These are phyloP conservation scores for Sorex araneus DNA, from an alignment of 2,113 vertebrate species.

Conservation along the genomic window DNA sequence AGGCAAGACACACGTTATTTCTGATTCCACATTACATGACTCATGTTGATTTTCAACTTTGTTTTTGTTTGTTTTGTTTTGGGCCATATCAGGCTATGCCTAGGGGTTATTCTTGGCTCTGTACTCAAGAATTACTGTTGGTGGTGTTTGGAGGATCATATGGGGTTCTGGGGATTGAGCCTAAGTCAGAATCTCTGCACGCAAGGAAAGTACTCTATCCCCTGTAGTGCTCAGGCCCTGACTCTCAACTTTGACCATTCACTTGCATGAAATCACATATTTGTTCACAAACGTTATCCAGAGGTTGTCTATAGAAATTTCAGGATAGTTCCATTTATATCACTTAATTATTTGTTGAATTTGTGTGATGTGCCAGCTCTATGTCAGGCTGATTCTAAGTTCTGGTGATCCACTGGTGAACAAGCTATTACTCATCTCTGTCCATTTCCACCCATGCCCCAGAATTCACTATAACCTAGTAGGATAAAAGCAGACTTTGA, in stretches of 20 bases:
- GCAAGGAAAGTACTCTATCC: too few relatives aligned
- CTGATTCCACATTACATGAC: neutral
- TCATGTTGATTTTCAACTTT: neutral
- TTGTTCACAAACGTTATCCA: neutral
- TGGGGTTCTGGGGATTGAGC: too few relatives aligned
- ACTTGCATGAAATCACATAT: neutral
- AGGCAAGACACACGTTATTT: slow-evolving; percentile 34
- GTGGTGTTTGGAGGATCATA: too few relatives aligned
- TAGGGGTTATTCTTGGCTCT: too few relatives aligned
- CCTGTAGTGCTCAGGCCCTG: too few relatives aligned
- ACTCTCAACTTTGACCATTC: slow-evolving; percentile 26
- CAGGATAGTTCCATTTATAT: slow-evolving; percentile 28
- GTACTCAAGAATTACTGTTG: too few relatives aligned
- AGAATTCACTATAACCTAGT: neutral
- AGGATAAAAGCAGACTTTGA: neutral
- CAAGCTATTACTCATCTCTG: neutral
- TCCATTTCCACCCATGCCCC: neutral
- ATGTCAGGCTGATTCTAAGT: slow-evolving; percentile 21
- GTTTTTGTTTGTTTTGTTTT: too few relatives aligned
- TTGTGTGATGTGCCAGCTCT: neutral
- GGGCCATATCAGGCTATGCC: too few relatives aligned
- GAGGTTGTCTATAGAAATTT: neutral
- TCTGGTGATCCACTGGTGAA: neutral
- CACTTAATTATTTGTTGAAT: slow-evolving; percentile 3
- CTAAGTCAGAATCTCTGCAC: too few relatives aligned